phyloP scores from a whole-genome alignment of 2,797 vertebrate species.

The Hydrophis major region DNA sequence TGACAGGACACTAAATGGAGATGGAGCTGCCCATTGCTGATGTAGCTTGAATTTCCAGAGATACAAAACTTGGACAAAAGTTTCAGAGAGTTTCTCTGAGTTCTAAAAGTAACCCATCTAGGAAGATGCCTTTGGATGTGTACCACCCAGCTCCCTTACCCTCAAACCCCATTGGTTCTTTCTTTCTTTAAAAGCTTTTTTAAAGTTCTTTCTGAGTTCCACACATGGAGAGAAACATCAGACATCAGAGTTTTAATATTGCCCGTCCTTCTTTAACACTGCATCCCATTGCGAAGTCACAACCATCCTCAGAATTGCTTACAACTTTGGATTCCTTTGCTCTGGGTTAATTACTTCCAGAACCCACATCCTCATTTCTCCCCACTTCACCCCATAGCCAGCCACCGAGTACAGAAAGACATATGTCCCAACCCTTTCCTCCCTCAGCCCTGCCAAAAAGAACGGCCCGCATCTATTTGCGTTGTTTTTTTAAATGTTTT shows the following conservation, averaged over 20 bases:
- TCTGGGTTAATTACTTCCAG: neutral
- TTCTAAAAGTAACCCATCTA: neutral
- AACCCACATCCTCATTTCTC: neutral
- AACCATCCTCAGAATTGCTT: neutral
- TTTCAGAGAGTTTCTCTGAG: neutral
- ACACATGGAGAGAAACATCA: fast-evolving
- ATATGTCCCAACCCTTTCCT: too few relatives aligned
- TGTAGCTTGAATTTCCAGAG: neutral
- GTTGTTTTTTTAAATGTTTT: neutral
- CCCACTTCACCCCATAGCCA: neutral
- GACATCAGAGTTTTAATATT: constrained; percentile 60
- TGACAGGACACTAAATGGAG: neutral
- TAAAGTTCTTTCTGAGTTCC: neutral
- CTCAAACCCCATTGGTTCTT: neutral
- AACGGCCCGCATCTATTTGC: neutral
- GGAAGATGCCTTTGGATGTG: neutral
- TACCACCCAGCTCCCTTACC: neutral
- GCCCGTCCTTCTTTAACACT: constrained; percentile 32
- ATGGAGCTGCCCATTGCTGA: neutral
- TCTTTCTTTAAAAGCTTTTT: neutral
- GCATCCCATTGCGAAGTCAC: neutral
- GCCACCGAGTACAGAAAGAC: neutral
- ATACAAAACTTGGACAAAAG: neutral
- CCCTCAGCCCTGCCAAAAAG: neutral
- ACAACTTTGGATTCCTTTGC: neutral